Percentiles rank a stretch among this genome's conserved stretches.
phyloP scores from a whole-genome alignment of 2,888 invertebrate species.

The Pollenia griseotomentosa region DNA sequence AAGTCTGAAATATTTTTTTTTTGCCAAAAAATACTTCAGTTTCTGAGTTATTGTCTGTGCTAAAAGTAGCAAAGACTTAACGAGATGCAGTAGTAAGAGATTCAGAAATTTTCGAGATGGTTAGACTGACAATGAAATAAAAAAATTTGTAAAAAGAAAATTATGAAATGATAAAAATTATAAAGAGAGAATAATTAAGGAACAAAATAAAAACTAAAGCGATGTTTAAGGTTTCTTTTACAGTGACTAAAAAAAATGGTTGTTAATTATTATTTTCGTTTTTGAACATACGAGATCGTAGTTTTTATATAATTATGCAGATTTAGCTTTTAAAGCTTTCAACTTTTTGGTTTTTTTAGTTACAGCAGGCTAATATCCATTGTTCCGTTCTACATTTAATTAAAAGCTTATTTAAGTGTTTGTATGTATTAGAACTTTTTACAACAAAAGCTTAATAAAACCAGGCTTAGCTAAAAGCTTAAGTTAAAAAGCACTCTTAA shows the following conservation, averaged over 20 bases:
- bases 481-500: too few relatives aligned
- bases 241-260: too few relatives aligned
- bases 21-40: conserved; percentile 63
- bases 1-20: conserved; percentile 63
- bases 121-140: conserved; percentile 27
- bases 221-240: neutral
- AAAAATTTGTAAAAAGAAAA: neutral
- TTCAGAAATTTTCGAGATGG: conserved; percentile 70
- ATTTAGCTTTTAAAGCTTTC: too few relatives aligned
- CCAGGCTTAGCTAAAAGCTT: too few relatives aligned
- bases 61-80: conserved; percentile 46
- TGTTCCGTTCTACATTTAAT: too few relatives aligned
- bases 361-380: too few relatives aligned
- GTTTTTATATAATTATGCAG: neutral
- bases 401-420: too few relatives aligned
- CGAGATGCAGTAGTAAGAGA: conserved; percentile 70
- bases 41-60: conserved; percentile 47
- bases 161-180: neutral
- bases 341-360: too few relatives aligned
- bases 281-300: neutral
- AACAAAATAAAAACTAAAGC: neutral
- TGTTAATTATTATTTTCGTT: too few relatives aligned
- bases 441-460: too few relatives aligned
- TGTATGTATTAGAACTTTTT: too few relatives aligned
- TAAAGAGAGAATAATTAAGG: neutral